Evolutionary conservation across 2,113 vertebrate genomes (phyloP).

Genomic region (Lanius ludovicianus): DNA sequence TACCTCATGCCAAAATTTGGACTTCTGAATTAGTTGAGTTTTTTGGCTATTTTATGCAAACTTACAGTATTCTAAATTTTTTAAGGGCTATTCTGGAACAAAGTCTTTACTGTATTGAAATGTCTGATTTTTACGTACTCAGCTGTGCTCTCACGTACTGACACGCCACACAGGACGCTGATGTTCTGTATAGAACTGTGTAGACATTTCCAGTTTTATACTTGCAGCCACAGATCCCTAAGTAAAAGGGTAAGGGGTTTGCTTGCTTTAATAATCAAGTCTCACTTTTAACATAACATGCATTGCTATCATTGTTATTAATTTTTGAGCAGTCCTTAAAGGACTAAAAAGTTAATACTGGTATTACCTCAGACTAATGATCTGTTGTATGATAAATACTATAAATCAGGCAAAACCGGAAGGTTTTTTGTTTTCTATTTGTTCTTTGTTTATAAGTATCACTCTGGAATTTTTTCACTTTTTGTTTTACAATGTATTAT

Average conservation of each 20-base stretch:
- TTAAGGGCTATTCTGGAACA: conserved; percentile 52
- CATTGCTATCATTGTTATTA: conserved; percentile 47
- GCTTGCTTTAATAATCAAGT: conserved; percentile 44
- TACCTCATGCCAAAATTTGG: conserved; percentile 82
- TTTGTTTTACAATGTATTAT: conserved; percentile 51
- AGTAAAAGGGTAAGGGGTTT: conserved; percentile 21
- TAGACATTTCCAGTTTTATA: conserved; percentile 56
- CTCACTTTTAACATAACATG: conserved; percentile 52
- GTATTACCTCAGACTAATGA: conserved; percentile 49
- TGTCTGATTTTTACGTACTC: conserved; percentile 49
- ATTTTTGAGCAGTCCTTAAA: conserved; percentile 22
- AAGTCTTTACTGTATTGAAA: conserved; percentile 49
- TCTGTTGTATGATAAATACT: conserved; percentile 40
- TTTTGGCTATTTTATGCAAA: conserved; percentile 68
- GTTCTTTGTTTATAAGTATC: conserved; percentile 58
- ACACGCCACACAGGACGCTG: conserved; percentile 35
- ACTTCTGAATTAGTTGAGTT: conserved; percentile 73
- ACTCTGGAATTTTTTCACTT: conserved; percentile 45
- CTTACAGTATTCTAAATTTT: conserved; percentile 60
- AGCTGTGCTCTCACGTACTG: conserved; percentile 16
- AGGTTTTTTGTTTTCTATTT: conserved; percentile 39
- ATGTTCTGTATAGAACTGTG: conserved; percentile 26
- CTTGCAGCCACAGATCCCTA: conserved; percentile 35
- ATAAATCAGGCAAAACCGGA: neutral
- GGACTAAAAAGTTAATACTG: neutral